Evolutionary conservation across 1,140 invertebrate species (phyloP).

Genomic region (Papilio polytes): DNA sequence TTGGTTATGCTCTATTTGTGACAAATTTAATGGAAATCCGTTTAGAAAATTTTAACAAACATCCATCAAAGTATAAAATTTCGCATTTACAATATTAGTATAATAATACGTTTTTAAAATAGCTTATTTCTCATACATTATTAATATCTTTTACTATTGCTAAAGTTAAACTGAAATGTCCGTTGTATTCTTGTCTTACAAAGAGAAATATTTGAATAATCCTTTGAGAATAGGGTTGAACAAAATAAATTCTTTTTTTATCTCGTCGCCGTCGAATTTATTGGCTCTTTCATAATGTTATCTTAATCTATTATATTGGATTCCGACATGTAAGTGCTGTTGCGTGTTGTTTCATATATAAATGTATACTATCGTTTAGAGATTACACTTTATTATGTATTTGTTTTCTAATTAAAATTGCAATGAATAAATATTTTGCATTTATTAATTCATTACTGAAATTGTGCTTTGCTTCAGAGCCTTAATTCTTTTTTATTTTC

Average conservation of each 20-base stretch:
- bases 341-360: not conserved
- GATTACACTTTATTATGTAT: not conserved
- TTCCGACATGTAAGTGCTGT: conserved; percentile 8
- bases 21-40: too few relatives aligned
- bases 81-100: too few relatives aligned
- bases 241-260: conserved; percentile 13
- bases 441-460: too few relatives aligned
- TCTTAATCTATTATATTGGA: conserved; percentile 13
- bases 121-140: not conserved
- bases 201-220: conserved; percentile 15
- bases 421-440: not conserved
- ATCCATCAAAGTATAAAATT: too few relatives aligned
- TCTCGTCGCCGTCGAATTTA: not conserved
- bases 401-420: not conserved
- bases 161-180: conserved; percentile 5
- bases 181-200: conserved; percentile 1
- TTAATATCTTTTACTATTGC: not conserved
- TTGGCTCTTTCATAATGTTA: conserved; percentile 13
- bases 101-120: not conserved
- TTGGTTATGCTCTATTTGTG: too few relatives aligned
- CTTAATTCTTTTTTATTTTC: too few relatives aligned
- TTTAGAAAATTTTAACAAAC: too few relatives aligned
- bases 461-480: too few relatives aligned
- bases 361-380: not conserved
- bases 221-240: conserved; percentile 23